Evolutionary conservation across 2,113 vertebrate species (phyloP), one percentile per base, ranked within the genome.

Genomic region (Aspidoscelis tigris): DNA sequence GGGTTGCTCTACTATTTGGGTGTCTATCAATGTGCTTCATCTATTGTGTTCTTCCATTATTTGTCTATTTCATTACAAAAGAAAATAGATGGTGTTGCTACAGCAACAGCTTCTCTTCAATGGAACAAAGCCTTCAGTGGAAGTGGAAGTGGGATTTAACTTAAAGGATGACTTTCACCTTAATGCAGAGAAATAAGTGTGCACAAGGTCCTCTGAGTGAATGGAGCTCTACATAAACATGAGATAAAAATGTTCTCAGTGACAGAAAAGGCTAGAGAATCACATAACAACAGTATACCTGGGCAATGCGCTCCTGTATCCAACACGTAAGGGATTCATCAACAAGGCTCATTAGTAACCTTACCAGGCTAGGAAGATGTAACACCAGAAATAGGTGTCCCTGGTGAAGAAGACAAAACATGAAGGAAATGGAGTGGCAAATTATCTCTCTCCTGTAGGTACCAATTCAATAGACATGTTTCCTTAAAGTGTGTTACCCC

Each of bases 21-120:
- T 76, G 87, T 87, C 83, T 85, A 82, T 88, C 91, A 70, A 90
- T 84, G 76, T 84, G 61, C 11, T 85, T 61, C 81, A 83, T 91
- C 70, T 65, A 79, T 44, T 81, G 47, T 64, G 80, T 76, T 80
- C 41, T 71, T 79, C 77, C 5, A 70, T 88, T 87, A 75, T 86
- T 86, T 74, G 84, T 41, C 73, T 75, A 74, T 88, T 92, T 80
- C 55, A 83, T 69, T 86, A 86, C 79, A 53, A 81, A 81, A 64
- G 43, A 47, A 81, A 87, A 82, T 85, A 92, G 91, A 90, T 0
- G 1, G 20, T 55, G 91, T 93, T 94, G 86, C 91, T 89, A 92
- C 91, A 92, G 92, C 88, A 93, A 92, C 91, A 82, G 84, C 70
- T 89, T 88, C 61, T 85, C 92, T 88, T 87, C 80, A 12, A 58